Base-by-base conservation (phyloP, 2,888 invertebrate genomes). In the Caradrina kadenii region DNA sequence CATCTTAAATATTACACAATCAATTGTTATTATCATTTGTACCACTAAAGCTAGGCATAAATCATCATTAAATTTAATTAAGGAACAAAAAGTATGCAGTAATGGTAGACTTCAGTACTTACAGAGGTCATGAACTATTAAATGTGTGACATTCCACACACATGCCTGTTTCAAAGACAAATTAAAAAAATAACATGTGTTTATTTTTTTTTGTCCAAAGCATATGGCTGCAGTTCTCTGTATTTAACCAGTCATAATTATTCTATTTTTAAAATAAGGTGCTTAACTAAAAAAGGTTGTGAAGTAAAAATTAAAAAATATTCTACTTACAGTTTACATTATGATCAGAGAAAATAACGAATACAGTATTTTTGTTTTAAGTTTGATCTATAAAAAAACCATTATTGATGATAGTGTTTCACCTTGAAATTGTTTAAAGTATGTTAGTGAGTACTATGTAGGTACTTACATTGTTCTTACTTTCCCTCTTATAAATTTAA, bases 11-110 rank as follows among this genome's bases (percentile, higher is more conserved):
- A 66, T 50, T 60, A 64, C 53, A 66, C 66, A 71, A 56, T 60
- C 48, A 8, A 10, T 63, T 61, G 31, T 56, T 71, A 53, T 59
- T 68, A 69, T 67, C 60, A 66, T 74, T 52, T 21, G 59, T 67
- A 71, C 15, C 59, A 66, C 7, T 50, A 45, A 48, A 60, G 15
- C 52, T 26, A 60, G 22, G 54, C 26, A 61, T 78, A 73, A 73
- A 78, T 80, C 62, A 76, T 76, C 45, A 78, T 79, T 65, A 63
- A 66, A 73, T 79, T 75, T 26, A 65, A 73, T 78, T 71, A 81
- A 52, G 39, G 68, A 79, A 35, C 65, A 49, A 63, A 58, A 63
- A 58, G 54, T 63, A 65, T 60, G 54, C 53, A 35, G 19, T 50
- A 53, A 64, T 63, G 35, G 63, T 55, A 54, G 39, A 26, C 53